Evolutionary conservation across 2,797 vertebrate genomes (phyloP).

Genomic region (Paedocypris micromegethes): DNA sequence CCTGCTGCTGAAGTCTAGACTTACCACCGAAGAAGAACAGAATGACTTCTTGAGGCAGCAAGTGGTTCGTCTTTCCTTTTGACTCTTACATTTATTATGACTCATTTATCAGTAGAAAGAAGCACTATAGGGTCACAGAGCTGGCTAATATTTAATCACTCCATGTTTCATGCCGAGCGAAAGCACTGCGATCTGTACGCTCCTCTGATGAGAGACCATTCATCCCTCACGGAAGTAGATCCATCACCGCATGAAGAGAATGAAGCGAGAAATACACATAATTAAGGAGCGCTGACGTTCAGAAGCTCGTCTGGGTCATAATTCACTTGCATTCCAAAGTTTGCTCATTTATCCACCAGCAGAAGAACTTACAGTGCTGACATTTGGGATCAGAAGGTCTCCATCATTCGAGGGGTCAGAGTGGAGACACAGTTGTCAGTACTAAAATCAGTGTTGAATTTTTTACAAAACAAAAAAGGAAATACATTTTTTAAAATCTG

Average conservation of each 20-base stretch:
- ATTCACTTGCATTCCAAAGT: too few relatives aligned
- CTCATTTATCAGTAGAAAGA: conserved; percentile 37
- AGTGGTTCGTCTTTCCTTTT: conserved; percentile 43
- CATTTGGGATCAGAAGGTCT: too few relatives aligned
- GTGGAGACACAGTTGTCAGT: too few relatives aligned
- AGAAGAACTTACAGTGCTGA: too few relatives aligned
- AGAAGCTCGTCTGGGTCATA: too few relatives aligned
- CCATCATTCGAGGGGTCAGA: too few relatives aligned
- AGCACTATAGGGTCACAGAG: conserved; percentile 30
- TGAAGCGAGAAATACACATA: conserved; percentile 34
- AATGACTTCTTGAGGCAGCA: conserved; percentile 53
- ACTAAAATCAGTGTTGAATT: too few relatives aligned
- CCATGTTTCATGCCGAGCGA: conserved; percentile 20
- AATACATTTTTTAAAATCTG: too few relatives aligned
- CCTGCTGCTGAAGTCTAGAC: conserved; percentile 54
- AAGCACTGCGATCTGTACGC: conserved; percentile 18
- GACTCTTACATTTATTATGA: conserved; percentile 53
- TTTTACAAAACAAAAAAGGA: too few relatives aligned
- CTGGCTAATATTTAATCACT: conserved; percentile 43
- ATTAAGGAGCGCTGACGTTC: too few relatives aligned
- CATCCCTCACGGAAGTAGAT: conserved; percentile 32
- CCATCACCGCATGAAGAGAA: conserved; percentile 48
- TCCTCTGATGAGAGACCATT: conserved; percentile 35
- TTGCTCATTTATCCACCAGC: too few relatives aligned
- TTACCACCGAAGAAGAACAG: conserved; percentile 60